phyloP scores from a whole-genome alignment of 2,888 invertebrate species.

The Conistra vaccinii region DNA sequence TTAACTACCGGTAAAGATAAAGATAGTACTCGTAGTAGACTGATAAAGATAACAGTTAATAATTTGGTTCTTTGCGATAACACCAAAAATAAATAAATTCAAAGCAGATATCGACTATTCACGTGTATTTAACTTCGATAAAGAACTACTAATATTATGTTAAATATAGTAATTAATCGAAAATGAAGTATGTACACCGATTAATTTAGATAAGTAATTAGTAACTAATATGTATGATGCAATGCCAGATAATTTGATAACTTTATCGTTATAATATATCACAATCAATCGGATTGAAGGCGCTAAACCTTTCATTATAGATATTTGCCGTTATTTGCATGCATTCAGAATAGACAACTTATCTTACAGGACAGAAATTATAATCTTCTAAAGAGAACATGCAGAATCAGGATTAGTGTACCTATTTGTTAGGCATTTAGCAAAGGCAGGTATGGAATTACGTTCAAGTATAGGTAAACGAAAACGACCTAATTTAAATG shows the following conservation, averaged over 20 bases:
- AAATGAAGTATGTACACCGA: constrained; percentile 3
- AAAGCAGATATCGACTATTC: background rate
- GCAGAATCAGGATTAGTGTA: background rate
- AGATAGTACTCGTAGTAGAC: too few species aligned
- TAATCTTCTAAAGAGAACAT: background rate
- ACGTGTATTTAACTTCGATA: constrained; percentile 4
- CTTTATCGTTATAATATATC: constrained; percentile 1
- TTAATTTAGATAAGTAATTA: constrained; percentile 9
- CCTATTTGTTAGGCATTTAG: too few species aligned
- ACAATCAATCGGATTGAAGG: constrained; percentile 6
- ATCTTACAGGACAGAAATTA: background rate
- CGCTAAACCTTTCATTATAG: background rate
- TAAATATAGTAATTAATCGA: constrained; percentile 8
- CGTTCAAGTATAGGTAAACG: too few species aligned
- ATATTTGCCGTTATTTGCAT: background rate
- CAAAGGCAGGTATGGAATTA: too few species aligned
- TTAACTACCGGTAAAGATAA: background rate
- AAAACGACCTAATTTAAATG: too few species aligned
- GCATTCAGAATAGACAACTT: background rate
- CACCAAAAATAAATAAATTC: background rate
- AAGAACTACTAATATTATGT: background rate
- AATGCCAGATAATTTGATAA: constrained; percentile 7
- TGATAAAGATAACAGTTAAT: background rate
- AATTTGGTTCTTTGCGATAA: background rate
- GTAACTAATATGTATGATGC: background rate